Base-by-base conservation (phyloP, 2,888 invertebrate species). In the Alloplasta piceator region DNA sequence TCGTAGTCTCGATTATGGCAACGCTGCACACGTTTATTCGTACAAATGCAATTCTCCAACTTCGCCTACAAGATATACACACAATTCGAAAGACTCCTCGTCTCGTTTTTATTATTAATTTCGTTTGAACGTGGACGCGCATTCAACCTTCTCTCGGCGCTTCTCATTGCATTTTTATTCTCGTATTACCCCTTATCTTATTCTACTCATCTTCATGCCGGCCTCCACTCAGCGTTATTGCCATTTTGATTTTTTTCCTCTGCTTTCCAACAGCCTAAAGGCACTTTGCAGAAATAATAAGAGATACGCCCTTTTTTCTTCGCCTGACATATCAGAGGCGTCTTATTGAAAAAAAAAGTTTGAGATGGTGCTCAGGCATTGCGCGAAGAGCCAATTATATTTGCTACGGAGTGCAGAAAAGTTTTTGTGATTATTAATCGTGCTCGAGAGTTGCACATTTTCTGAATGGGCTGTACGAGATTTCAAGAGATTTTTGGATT, bases 1-100 rank as follows among this genome's bases (percentile, higher is more conserved):
- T 80, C 67, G 74, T 61, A 60, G 71, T 77, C 70, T 74, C 73
- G 80, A 78, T 70, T 78, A 56, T 68, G 56, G 63, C 71, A 70
- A 48, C 55, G 63, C 56, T 79, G 61, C 72, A 74, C 60, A 70
- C 55, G 70, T 66, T 79, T 79, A 68, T 68, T 71, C 71, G 75
- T 58, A 68, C 48, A 74, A 43, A 64, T 68, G 70, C 52, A 58
- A 10, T 12, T 63, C 26, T 43, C 39, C n/a, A 14, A 50, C 56
- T 55, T 56, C 66, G 26, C 52, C 67, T 52, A 36, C 14, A 39
- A 41, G 12, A 36, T 50, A 36, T 50, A 12, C 71, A 6, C 12
- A 48, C 48, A 39, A 41, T 14, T 12, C 39, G 58, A 16, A 10
- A 63, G 7, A 70, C 38, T 70, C 71, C 36, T 72, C 36, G 55